A percentile compares a stretch with the other conserved stretches of the same genome.
phyloP scores from a whole-genome alignment of 2,113 vertebrate species.

The Neoarius graeffei region DNA sequence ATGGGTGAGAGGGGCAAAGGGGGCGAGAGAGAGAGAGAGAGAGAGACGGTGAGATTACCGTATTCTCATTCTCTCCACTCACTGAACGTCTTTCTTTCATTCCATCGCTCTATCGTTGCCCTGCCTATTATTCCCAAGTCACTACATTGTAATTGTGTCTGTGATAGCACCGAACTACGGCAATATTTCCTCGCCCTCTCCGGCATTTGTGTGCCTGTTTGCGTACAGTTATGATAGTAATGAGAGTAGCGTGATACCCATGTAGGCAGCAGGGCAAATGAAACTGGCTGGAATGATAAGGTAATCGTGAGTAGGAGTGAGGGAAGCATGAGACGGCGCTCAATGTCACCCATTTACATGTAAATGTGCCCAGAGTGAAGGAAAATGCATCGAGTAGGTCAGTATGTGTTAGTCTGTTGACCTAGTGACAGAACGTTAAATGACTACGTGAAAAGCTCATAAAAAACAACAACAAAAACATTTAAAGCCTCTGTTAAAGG shows the following conservation, averaged over 20 bases:
- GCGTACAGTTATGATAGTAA: constrained; percentile 21
- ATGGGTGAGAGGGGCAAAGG: constrained; percentile 17
- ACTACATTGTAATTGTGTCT: constrained; percentile 23
- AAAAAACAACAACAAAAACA: neutral
- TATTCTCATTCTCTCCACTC: constrained; percentile 30
- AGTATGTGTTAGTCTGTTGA: neutral
- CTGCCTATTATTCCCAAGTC: constrained; percentile 31
- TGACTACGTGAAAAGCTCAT: neutral
- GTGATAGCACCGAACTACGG: neutral
- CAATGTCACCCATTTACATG: neutral
- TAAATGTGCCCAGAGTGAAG: neutral
- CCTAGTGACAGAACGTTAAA: neutral
- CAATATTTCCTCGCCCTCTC: neutral
- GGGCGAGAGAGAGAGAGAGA: constrained; percentile 4
- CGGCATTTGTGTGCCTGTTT: neutral
- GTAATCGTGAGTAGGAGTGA: neutral
- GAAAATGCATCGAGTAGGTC: neutral
- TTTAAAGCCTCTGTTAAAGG: neutral
- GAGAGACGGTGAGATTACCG: neutral
- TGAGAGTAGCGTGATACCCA: neutral
- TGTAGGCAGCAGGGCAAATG: constrained; percentile 18
- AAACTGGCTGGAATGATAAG: neutral
- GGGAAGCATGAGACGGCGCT: neutral
- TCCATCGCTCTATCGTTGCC: neutral
- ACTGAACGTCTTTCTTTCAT: neutral